Conservation (phyloP, 2,888 invertebrate species). For the Ernsta delagoae region DNA sequence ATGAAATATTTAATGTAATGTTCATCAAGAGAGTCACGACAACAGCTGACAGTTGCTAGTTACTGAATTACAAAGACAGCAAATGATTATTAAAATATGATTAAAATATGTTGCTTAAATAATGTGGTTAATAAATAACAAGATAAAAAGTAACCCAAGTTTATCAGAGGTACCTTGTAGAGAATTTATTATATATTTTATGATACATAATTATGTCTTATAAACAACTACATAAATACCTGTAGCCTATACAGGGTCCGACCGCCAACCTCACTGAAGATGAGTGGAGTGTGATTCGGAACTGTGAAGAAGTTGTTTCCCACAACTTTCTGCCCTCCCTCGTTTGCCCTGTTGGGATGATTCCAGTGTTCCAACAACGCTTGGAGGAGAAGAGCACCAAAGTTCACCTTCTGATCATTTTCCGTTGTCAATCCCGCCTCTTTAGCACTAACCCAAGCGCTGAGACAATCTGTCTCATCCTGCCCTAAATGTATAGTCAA, state of each 20-base stretch:
- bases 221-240: constrained; percentile 48
- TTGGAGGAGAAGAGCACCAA: constrained; percentile 96
- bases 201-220: neutral
- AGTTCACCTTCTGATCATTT: constrained; percentile 96
- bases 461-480: constrained; percentile 98
- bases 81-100: too few relatives aligned
- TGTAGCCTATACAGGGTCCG: constrained; percentile 94
- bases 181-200: too few relatives aligned
- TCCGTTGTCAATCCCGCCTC: constrained; percentile 95
- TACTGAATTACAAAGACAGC: too few relatives aligned
- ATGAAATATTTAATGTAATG: too few relatives aligned
- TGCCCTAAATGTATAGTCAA: constrained; percentile 98
- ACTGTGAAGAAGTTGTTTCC: constrained; percentile 94
- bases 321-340: constrained; percentile 89
- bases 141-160: too few relatives aligned
- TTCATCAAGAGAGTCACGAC: too few relatives aligned
- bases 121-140: too few relatives aligned
- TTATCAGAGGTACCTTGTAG: too few relatives aligned
- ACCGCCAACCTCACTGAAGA: constrained; percentile 98
- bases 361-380: constrained; percentile 98
- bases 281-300: constrained; percentile 97
- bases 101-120: too few relatives aligned
- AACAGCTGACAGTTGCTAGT: too few relatives aligned
- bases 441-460: constrained; percentile 99
- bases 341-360: constrained; percentile 87